These are phyloP conservation scores for Glaucopsyche alexis DNA, from an alignment of 2,888 invertebrate genomes.

Conservation along the genomic window DNA sequence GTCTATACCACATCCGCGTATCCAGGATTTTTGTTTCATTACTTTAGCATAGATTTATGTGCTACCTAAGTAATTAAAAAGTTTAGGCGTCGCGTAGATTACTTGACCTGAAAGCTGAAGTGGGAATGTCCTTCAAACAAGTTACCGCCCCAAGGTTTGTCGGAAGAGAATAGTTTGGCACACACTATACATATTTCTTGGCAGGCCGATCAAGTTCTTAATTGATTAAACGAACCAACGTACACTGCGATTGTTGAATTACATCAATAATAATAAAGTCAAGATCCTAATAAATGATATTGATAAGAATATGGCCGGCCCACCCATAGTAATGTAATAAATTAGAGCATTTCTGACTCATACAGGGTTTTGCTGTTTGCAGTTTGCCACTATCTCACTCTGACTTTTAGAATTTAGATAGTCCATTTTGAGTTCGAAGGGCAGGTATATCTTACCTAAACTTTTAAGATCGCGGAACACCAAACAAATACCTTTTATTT, in stretches of 20 bases:
- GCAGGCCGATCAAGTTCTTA: constrained; percentile 39
- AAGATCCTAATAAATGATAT: constrained; percentile 25
- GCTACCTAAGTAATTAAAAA: constrained; percentile 19
- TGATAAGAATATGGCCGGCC: constrained; percentile 16
- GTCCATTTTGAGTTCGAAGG: neutral
- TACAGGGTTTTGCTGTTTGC: neutral
- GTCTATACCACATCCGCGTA: neutral
- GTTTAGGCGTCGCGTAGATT: constrained; percentile 13
- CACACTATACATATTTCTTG: constrained; percentile 38
- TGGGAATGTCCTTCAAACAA: constrained; percentile 38
- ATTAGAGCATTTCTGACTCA: constrained; percentile 10
- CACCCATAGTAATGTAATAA: neutral
- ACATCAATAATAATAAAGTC: constrained; percentile 28
- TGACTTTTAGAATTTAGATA: neutral
- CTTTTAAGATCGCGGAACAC: no score
- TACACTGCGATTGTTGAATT: constrained; percentile 30
- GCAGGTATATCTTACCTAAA: no score
- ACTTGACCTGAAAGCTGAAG: constrained; percentile 33
- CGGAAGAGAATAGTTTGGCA: constrained; percentile 43
- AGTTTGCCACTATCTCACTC: neutral
- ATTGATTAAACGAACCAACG: constrained; percentile 41
- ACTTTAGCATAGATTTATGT: neutral
- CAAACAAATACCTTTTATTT: no score
- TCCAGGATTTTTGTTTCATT: neutral
- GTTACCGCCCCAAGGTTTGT: constrained; percentile 38